Base-by-base conservation (phyloP, 2,888 invertebrate species). In the Deilephila elpenor region DNA sequence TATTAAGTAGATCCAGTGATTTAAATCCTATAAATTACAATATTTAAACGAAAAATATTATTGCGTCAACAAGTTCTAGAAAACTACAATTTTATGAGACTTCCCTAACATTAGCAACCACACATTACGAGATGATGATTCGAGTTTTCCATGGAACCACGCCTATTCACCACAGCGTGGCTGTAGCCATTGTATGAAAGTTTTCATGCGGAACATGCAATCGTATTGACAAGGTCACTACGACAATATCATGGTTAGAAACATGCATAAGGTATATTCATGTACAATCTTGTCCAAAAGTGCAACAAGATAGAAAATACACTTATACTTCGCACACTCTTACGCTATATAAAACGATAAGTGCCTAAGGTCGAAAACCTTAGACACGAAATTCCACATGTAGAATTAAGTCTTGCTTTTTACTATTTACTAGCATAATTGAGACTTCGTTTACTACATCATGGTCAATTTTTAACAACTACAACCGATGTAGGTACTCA, bases 171-270 rank as follows among this genome's bases (percentile, higher is more conserved):
- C 76, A 77, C 76, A 79, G 82, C 25, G 51, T 67, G 51, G 67
- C 81, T 77, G 78, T 74, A 75, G 75, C 82, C 78, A 90, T 91
- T 91, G 88, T 91, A 75, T 78, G 77, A 75, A 82, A 80, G 86
- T 88, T 90, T 87, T 89, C 89, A 88, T 85, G 91, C 89, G 86
- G 87, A 90, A 91, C 91, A 84, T 83, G 80, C 80, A 79, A 81
- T 82, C 85, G 89, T 88, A 90, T 88, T 83, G 86, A 85, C 90
- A 91, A 92, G 91, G 91, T 86, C 90, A 79, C 76, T 75, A 78
- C 78, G 79, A 79, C 70, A 78, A 75, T 76, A 80, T 77, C 77
- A 75, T 75, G 76, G 72, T 71, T 81, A 78, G 78, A 78, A 77
- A 82, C 83, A 84, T 77, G 80, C 81, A 81, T 78, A 77, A 75